Percentiles rank a stretch among this genome's conserved stretches.
phyloP scores from a whole-genome alignment of 2,113 vertebrate species.

The Syngnathus scovelli region DNA sequence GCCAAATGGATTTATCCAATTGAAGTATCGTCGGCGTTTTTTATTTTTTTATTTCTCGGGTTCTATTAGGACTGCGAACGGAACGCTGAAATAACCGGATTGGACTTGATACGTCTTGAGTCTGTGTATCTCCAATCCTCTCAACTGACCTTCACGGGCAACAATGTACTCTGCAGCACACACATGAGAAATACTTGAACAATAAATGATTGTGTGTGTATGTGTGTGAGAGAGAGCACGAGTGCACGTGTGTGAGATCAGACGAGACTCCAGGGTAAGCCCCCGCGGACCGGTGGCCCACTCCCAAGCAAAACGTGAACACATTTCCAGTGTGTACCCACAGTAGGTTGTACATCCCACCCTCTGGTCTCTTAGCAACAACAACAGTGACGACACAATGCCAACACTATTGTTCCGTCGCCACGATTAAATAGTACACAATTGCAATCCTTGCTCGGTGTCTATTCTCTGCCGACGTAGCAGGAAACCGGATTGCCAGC shows the following conservation, averaged over 20 bases:
- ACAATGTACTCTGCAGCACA: constrained; percentile 45
- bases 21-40: constrained; percentile 16
- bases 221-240: background rate
- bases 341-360: constrained; percentile 37
- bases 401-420: background rate
- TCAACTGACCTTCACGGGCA: constrained; percentile 64
- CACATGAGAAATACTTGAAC: too few relatives aligned
- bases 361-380: constrained; percentile 57
- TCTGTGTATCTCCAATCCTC: constrained; percentile 37
- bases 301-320: constrained; percentile 15
- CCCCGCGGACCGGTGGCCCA: constrained; percentile 2
- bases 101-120: background rate
- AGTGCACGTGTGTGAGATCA: background rate
- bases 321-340: constrained; percentile 24
- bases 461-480: background rate
- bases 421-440: background rate
- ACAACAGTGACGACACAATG: constrained; percentile 36
- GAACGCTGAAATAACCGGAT: background rate
- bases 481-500: background rate
- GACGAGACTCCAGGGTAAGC: constrained; percentile 13
- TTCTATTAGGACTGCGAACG: constrained; percentile 52
- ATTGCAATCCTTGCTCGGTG: background rate
- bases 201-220: background rate
- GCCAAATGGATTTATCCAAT: constrained; percentile 41
- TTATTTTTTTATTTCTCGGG: constrained; percentile 34